Percentiles rank a stretch among this genome's conserved stretches.
These are phyloP conservation scores for Gnathonemus echidnorhynchus DNA, from an alignment of 2,113 vertebrate species.

Conservation along the genomic window DNA sequence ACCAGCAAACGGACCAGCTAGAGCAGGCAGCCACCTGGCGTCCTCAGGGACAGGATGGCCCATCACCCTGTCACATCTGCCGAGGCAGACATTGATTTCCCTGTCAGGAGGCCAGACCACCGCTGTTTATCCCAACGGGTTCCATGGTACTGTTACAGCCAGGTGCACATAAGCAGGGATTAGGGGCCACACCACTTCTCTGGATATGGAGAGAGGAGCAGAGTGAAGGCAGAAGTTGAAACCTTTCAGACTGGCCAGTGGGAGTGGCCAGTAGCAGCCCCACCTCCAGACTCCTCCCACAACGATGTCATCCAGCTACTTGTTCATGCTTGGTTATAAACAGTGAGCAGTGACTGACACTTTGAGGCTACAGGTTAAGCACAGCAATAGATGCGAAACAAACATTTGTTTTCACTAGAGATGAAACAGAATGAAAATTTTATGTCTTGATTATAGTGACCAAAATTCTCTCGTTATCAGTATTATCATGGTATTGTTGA, in stretches of 20 bases:
- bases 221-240: conserved; percentile 83
- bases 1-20: neutral
- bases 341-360: neutral
- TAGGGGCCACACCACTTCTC: conserved; percentile 88
- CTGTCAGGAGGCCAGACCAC: conserved; percentile 95
- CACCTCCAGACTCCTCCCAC: neutral
- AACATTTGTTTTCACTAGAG: neutral
- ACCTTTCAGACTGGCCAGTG: conserved; percentile 57
- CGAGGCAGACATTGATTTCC: conserved; percentile 99
- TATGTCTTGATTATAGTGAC: neutral
- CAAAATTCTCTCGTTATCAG: neutral
- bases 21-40: neutral
- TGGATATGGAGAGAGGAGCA: conserved; percentile 42
- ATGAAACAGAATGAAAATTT: neutral
- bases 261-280: neutral
- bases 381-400: neutral
- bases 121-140: conserved; percentile 98
- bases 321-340: neutral
- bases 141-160: conserved; percentile 99
- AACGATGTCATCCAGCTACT: neutral
- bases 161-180: conserved; percentile 87
- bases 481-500: neutral
- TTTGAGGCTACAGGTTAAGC: neutral
- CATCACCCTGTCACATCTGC: conserved; percentile 84
- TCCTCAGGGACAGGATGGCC: neutral